These are phyloP conservation scores for Anabacerthia variegaticeps DNA, from an alignment of 2,797 vertebrate genomes.

Conservation along the genomic window DNA sequence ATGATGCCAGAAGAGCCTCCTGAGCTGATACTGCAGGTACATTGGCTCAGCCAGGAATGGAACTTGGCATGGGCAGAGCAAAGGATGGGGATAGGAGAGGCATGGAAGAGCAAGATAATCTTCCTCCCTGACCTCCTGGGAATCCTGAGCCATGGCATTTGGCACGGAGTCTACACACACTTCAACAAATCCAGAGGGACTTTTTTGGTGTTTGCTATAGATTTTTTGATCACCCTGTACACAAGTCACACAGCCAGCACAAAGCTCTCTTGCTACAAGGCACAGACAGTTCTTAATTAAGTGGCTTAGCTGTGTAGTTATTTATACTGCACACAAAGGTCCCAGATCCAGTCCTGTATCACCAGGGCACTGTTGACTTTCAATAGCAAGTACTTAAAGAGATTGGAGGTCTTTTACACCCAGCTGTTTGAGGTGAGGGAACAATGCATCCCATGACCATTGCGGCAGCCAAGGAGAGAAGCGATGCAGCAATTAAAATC, in stretches of 20 bases:
- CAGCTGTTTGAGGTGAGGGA: not conserved
- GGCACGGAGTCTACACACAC: not conserved
- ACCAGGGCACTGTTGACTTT: not conserved
- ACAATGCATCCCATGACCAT: not conserved
- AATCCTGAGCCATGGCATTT: not conserved
- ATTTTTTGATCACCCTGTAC: not conserved
- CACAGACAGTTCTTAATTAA: slow-evolving; percentile 49
- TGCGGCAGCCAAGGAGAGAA: not conserved
- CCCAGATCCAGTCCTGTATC: not conserved
- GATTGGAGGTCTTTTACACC: not conserved
- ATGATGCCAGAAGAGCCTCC: not conserved
- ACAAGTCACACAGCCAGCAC: not conserved
- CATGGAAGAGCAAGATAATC: not conserved
- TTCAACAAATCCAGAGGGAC: not conserved
- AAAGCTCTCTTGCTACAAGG: not conserved
- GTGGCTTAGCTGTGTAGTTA: not conserved
- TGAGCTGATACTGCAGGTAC: not conserved
- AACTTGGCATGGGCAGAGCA: not conserved
- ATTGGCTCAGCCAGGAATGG: not conserved
- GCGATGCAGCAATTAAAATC: not conserved
- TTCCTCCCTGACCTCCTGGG: not conserved
- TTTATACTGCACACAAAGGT: slow-evolving; percentile 25
- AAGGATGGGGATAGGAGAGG: not conserved
- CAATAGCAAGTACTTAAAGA: not conserved
- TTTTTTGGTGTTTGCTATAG: not conserved